Conservation (phyloP, 2,113 vertebrate species). For the Caranx melampygus region DNA sequence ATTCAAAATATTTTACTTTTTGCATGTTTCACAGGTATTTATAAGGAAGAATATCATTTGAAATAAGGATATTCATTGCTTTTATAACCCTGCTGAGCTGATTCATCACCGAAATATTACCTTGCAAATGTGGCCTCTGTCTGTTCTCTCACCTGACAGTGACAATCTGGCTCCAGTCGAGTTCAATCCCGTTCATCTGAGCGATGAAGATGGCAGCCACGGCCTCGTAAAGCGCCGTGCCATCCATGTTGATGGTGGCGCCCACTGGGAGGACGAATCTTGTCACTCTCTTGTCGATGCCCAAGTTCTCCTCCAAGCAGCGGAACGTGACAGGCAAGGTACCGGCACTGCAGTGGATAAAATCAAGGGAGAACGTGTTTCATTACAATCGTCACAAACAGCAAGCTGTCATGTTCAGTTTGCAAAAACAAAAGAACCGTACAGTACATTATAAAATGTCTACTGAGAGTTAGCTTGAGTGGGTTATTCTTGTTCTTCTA, state of each 20-base stretch:
- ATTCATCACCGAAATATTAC: background rate
- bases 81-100: background rate
- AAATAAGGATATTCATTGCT: background rate
- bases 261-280: slow-evolving; percentile 98
- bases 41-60: background rate
- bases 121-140: background rate
- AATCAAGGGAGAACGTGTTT: background rate
- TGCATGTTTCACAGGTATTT: background rate
- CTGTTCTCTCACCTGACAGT: slow-evolving; percentile 90
- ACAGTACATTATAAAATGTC: background rate
- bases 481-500: slow-evolving; percentile 9
- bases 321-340: slow-evolving; percentile 97
- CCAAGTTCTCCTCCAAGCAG: slow-evolving; percentile 96
- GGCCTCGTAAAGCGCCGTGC: slow-evolving; percentile 97
- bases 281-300: slow-evolving; percentile 97
- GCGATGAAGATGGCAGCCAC: slow-evolving; percentile 99
- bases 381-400: background rate
- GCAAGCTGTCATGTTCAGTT: background rate
- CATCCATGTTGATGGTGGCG: slow-evolving; percentile 99
- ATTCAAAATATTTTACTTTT: background rate
- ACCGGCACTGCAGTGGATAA: slow-evolving; percentile 86
- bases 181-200: slow-evolving; percentile 95
- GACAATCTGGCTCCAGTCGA: slow-evolving; percentile 95
- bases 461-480: slow-evolving; percentile 16
- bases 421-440: background rate